Conservation (phyloP, 2,113 vertebrate genomes). For the Paracanthobrama guichenoti region DNA sequence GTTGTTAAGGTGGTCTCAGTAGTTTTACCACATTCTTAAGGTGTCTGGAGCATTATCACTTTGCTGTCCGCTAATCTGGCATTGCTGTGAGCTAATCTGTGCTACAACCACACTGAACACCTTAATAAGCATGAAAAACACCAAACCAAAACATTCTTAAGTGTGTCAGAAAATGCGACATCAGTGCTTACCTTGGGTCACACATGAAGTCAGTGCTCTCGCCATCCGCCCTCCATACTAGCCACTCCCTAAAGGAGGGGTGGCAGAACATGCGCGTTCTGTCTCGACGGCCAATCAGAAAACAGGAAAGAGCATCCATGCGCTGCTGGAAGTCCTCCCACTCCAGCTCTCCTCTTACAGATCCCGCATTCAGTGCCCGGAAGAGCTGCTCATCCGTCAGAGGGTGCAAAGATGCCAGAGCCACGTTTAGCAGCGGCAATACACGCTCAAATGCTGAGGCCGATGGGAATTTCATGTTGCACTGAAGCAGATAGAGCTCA, state of each 20-base stretch:
- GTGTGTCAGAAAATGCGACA: not conserved
- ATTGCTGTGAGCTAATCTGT: too few relatives aligned
- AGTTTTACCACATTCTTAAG: too few relatives aligned
- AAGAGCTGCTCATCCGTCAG: conserved; percentile 98
- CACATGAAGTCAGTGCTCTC: conserved; percentile 94
- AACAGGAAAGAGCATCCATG: conserved; percentile 89
- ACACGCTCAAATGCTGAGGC: conserved; percentile 87
- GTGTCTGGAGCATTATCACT: too few relatives aligned
- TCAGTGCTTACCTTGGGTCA: conserved; percentile 85
- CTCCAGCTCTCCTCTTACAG: conserved; percentile 81
- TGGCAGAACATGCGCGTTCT: conserved; percentile 98
- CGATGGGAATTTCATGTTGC: conserved; percentile 90
- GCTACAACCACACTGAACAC: not conserved
- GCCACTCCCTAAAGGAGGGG: conserved; percentile 96
- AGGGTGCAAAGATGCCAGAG: conserved; percentile 92
- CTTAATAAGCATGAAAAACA: not conserved
- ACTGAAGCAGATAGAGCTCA: conserved; percentile 95
- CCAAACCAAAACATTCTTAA: not conserved
- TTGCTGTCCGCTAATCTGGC: too few relatives aligned
- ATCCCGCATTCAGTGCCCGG: conserved; percentile 90
- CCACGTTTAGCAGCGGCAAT: conserved; percentile 90
- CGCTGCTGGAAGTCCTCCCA: conserved; percentile 95
- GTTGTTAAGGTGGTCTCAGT: not conserved
- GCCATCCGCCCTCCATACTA: conserved; percentile 94
- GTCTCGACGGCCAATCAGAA: conserved; percentile 91